Conservation (phyloP, 2,797 vertebrate species). For the Hapalemur alaotrensis region DNA sequence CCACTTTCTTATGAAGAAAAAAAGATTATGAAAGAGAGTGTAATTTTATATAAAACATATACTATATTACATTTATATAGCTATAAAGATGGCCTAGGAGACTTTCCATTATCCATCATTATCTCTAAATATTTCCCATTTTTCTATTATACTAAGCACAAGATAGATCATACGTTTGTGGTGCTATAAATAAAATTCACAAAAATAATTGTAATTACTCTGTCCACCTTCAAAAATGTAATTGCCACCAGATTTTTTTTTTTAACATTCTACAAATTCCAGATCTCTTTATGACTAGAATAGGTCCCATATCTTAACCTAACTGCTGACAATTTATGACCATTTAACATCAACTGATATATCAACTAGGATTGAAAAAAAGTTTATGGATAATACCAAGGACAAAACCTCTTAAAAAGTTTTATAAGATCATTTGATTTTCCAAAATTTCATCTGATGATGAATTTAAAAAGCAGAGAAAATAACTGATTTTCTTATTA, state of each 20-base stretch:
- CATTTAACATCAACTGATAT: neutral
- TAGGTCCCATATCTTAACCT: neutral
- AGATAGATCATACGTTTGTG: neutral
- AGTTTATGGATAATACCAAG: neutral
- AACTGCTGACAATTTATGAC: neutral
- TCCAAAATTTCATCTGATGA: neutral
- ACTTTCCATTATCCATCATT: neutral
- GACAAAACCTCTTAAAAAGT: neutral
- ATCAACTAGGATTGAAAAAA: neutral
- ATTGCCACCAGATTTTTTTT: neutral
- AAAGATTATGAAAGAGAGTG: neutral
- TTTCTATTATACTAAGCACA: neutral
- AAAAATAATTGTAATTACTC: neutral
- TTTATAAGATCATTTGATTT: neutral
- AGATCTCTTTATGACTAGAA: neutral
- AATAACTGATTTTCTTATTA: neutral
- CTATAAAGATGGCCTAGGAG: neutral
- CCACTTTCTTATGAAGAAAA: neutral
- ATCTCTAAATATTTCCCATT: neutral
- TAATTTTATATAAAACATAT: neutral
- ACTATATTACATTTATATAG: neutral
- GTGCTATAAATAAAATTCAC: neutral
- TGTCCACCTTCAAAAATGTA: neutral
- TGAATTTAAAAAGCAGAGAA: neutral
- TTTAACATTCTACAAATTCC: neutral